phyloP scores from a whole-genome alignment of 1,140 invertebrate species.

The Theocolax elegans region DNA sequence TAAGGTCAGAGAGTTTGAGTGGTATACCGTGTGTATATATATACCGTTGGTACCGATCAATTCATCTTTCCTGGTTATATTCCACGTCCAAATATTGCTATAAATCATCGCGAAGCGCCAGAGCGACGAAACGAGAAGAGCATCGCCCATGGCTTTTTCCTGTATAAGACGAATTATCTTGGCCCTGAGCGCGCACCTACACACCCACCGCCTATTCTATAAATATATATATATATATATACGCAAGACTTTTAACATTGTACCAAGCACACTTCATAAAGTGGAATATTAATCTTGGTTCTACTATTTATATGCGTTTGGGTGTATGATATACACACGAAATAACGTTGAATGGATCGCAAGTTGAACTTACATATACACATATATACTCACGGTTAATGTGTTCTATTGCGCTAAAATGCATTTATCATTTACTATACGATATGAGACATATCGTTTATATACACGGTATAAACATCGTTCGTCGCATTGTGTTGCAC shows the following conservation, averaged over 20 bases:
- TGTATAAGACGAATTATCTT: conserved; percentile 29
- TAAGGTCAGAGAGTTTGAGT: conserved; percentile 56
- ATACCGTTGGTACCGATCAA: conserved; percentile 53
- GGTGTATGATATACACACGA: no score
- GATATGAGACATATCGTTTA: no score
- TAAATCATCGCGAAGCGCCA: conserved; percentile 60
- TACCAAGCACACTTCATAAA: conserved; percentile 44
- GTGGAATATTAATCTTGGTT: conserved; percentile 61
- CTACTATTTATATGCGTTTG: no score
- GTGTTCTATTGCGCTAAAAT: no score
- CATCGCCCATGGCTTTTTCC: background rate
- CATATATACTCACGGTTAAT: no score
- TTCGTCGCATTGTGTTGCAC: no score
- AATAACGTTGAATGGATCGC: no score
- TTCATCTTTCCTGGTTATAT: conserved; percentile 66
- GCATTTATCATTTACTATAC: no score
- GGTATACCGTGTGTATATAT: conserved; percentile 55
- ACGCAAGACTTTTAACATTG: background rate
- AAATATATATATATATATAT: no score
- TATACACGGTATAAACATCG: no score
- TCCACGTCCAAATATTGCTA: conserved; percentile 67
- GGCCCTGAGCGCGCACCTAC: background rate
- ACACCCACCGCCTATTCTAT: background rate
- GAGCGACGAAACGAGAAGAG: conserved; percentile 42
- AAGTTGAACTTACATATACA: no score